Conservation (phyloP, 2,797 vertebrate species). For the Epinephelus awoara region DNA sequence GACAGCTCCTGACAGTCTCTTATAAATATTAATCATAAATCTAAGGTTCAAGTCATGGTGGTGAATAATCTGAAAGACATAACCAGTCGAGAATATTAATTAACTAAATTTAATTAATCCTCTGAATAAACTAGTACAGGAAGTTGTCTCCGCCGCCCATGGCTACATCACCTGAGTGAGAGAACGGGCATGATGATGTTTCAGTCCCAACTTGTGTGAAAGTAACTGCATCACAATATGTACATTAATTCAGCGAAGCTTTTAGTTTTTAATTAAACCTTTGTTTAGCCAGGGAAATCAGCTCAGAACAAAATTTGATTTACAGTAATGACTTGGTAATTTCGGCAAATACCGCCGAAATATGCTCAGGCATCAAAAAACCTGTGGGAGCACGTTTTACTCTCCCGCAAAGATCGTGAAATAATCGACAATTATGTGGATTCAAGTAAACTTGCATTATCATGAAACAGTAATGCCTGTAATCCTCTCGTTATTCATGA, state of each 20-base stretch:
- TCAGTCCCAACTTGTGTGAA: slow-evolving; percentile 6
- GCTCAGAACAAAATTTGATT: slow-evolving; percentile 45
- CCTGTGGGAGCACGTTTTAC: slow-evolving; percentile 57
- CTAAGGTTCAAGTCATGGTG: slow-evolving; percentile 56
- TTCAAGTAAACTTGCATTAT: slow-evolving; percentile 65
- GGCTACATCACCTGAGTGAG: not conserved
- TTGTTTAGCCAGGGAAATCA: slow-evolving; percentile 53
- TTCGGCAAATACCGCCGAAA: not conserved
- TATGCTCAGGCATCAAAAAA: slow-evolving; percentile 48
- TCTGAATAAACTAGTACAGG: slow-evolving; percentile 40
- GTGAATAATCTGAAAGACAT: slow-evolving; percentile 68
- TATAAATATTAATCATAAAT: slow-evolving; percentile 81
- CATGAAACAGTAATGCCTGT: slow-evolving; percentile 66
- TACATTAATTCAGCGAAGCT: slow-evolving; percentile 28
- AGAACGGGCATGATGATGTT: not conserved
- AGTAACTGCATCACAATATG: slow-evolving; percentile 12
- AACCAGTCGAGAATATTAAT: slow-evolving; percentile 71
- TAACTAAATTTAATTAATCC: slow-evolving; percentile 64
- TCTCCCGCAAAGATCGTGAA: slow-evolving; percentile 38
- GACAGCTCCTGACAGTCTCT: slow-evolving; percentile 71
- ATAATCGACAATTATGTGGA: slow-evolving; percentile 76
- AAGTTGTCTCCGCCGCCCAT: slow-evolving; percentile 7
- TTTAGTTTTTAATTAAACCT: slow-evolving; percentile 57
- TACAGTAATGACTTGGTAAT: slow-evolving; percentile 45
- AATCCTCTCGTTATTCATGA: slow-evolving; percentile 73